Percentiles rank a stretch among this genome's conserved stretches.
Conservation (phyloP, 1,140 invertebrate genomes). For the Listronotus bonariensis region DNA sequence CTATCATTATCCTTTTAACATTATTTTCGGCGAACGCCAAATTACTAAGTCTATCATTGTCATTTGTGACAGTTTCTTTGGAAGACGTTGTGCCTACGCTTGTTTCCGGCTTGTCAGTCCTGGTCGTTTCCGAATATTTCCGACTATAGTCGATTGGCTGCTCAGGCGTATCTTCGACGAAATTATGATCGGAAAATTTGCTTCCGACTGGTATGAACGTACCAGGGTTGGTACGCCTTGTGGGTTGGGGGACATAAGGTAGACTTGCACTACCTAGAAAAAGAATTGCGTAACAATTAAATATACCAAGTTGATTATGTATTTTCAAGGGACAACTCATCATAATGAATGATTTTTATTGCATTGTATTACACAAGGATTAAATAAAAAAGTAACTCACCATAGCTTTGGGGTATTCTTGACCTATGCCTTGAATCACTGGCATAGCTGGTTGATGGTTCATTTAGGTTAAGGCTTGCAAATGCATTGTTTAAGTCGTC, state of each 20-base stretch:
- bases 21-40: background rate
- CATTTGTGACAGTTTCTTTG: background rate
- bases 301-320: too few relatives aligned
- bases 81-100: background rate
- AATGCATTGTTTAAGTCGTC: slow-evolving; percentile 40
- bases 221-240: slow-evolving; percentile 32
- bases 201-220: slow-evolving; percentile 42
- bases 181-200: slow-evolving; percentile 45
- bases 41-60: background rate
- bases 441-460: slow-evolving; percentile 48
- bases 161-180: slow-evolving; percentile 62
- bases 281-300: background rate
- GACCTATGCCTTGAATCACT: slow-evolving; percentile 24
- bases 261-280: slow-evolving; percentile 41
- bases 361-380: too few relatives aligned
- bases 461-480: slow-evolving; percentile 45
- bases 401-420: slow-evolving; percentile 38
- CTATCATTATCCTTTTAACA: slow-evolving; percentile 33
- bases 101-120: slow-evolving; percentile 6
- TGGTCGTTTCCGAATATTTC: slow-evolving; percentile 64
- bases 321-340: too few relatives aligned
- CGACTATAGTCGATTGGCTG: slow-evolving; percentile 70
- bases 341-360: too few relatives aligned
- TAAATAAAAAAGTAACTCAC: slow-evolving; percentile 5
- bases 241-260: slow-evolving; percentile 36